A percentile compares a stretch with the other conserved stretches of the same genome.
Evolutionary conservation across 2,888 invertebrate species (phyloP).

Genomic region (Monoplex corrugatus): DNA sequence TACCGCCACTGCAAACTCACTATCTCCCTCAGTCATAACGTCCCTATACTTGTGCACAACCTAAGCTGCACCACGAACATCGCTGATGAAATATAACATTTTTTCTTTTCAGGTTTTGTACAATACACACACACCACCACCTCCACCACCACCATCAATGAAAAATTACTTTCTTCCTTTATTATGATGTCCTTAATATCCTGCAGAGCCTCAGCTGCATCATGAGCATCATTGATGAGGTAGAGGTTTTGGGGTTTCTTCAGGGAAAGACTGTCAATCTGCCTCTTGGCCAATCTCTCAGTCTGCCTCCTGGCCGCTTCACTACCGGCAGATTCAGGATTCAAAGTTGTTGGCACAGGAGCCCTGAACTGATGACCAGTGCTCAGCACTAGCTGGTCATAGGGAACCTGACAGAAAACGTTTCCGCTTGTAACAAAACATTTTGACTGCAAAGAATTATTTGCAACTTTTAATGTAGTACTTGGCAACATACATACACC

Average conservation of each 20-base stretch:
- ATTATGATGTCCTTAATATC: background rate
- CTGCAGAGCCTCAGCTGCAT: constrained; percentile 75
- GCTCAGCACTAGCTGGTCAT: constrained; percentile 80
- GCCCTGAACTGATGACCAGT: constrained; percentile 80
- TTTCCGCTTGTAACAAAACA: too few relatives aligned
- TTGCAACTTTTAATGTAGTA: too few relatives aligned
- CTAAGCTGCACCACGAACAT: constrained; percentile 78
- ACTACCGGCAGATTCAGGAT: too few relatives aligned
- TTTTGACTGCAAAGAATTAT: too few relatives aligned
- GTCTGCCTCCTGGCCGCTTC: too few relatives aligned
- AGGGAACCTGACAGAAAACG: constrained; percentile 74
- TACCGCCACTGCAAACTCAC: background rate
- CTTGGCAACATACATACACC: too few relatives aligned
- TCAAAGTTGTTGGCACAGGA: constrained; percentile 77
- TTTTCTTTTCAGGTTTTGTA: too few relatives aligned
- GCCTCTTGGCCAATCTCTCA: too few relatives aligned
- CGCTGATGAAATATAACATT: constrained; percentile 79
- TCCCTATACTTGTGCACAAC: constrained; percentile 59
- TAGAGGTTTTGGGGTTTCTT: constrained; percentile 78
- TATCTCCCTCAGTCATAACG: background rate
- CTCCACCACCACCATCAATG: too few relatives aligned
- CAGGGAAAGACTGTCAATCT: too few relatives aligned
- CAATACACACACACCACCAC: too few relatives aligned
- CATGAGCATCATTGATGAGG: constrained; percentile 78
- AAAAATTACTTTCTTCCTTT: background rate